A percentile compares a stretch with the other conserved stretches of the same genome.
phyloP scores from a whole-genome alignment of 2,113 vertebrate genomes.

The Tonatia bakeri region DNA sequence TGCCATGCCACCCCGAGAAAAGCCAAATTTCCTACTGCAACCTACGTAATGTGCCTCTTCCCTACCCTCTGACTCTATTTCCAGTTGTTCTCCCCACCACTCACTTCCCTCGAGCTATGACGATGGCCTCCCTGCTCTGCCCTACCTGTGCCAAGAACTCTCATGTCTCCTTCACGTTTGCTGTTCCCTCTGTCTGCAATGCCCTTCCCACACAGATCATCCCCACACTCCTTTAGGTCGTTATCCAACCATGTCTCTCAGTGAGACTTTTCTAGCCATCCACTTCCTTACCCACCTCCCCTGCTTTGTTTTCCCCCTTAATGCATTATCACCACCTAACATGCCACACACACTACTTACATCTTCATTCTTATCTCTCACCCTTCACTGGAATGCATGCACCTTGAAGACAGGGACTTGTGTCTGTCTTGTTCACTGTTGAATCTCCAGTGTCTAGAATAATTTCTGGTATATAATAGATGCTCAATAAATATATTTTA shows the following conservation, averaged over 20 bases:
- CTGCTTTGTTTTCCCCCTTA: not conserved
- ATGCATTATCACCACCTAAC: not conserved
- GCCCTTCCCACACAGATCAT: not conserved
- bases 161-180: not conserved
- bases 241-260: not conserved
- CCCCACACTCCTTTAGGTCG: not conserved
- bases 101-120: not conserved
- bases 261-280: not conserved
- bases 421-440: not conserved
- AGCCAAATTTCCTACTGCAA: not conserved
- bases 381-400: not conserved
- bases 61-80: not conserved
- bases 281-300: not conserved
- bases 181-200: not conserved
- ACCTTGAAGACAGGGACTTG: not conserved
- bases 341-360: not conserved
- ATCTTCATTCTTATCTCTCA: not conserved
- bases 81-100: not conserved
- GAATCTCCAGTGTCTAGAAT: not conserved
- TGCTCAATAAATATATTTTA: constrained; percentile 5
- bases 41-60: not conserved
- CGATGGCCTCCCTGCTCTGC: not conserved
- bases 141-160: no score
- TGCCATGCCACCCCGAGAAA: not conserved
- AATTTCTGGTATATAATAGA: not conserved